phyloP scores from a whole-genome alignment of 2,797 vertebrate species.

The Salarias fasciatus region DNA sequence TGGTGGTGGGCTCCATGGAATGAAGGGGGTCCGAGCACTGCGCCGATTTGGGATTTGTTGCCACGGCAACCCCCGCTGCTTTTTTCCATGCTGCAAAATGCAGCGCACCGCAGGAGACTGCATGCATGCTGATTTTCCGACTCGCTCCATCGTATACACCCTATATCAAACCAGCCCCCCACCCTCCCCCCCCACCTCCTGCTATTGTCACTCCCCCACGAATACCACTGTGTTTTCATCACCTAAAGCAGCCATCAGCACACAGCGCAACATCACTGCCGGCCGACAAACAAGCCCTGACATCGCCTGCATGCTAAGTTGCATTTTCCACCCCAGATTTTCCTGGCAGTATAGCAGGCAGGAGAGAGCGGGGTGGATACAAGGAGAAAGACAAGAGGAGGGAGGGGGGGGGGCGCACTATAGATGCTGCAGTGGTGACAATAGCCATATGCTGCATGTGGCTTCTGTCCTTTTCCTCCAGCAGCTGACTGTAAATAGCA shows the following conservation, averaged over 20 bases:
- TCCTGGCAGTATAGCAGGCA: conserved; percentile 17
- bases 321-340: conserved; percentile 31
- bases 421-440: conserved; percentile 49
- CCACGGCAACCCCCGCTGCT: conserved; percentile 59
- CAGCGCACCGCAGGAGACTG: conserved; percentile 51
- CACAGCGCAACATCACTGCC: conserved; percentile 1
- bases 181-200: not conserved
- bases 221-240: conserved; percentile 16
- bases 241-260: conserved; percentile 7
- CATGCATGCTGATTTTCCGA: conserved; percentile 55
- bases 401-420: conserved; percentile 1
- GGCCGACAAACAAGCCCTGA: conserved; percentile 8
- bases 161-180: not conserved
- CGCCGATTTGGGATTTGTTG: conserved; percentile 64
- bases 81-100: conserved; percentile 65
- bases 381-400: not conserved
- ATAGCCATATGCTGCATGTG: conserved; percentile 39
- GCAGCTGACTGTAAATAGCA: conserved; percentile 8
- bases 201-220: not conserved
- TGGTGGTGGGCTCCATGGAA: not conserved
- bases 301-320: conserved; percentile 21
- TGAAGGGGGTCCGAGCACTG: conserved; percentile 30
- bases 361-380: not conserved
- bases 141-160: conserved; percentile 26
- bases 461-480: conserved; percentile 42